phyloP scores from a whole-genome alignment of 1,140 invertebrate species.

The Drosophila sp. region DNA sequence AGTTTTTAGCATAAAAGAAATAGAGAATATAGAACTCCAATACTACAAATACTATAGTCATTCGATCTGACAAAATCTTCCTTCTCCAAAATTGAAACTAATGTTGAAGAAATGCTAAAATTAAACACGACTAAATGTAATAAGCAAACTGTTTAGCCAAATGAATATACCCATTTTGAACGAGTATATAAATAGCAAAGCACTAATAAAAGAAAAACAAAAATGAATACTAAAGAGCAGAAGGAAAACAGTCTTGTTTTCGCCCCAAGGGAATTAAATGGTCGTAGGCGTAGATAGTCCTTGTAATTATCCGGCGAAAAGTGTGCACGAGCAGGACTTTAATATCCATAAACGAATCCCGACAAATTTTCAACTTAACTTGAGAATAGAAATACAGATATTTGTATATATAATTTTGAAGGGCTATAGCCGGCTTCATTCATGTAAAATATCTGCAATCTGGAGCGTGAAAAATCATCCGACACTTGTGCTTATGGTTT shows the following conservation, averaged over 20 bases:
- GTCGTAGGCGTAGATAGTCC: slow-evolving; percentile 26
- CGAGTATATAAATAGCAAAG: slow-evolving; percentile 31
- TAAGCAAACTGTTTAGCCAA: neutral
- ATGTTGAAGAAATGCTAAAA: too few species aligned
- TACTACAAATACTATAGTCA: too few species aligned
- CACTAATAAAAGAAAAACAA: slow-evolving; percentile 31
- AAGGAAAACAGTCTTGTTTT: slow-evolving; percentile 14
- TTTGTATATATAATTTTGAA: neutral
- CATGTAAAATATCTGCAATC: slow-evolving; percentile 25
- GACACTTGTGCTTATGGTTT: slow-evolving; percentile 54
- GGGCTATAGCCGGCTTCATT: slow-evolving; percentile 3
- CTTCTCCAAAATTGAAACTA: too few species aligned
- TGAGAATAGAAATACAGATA: slow-evolving; percentile 12
- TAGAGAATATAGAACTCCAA: too few species aligned
- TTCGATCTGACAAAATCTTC: too few species aligned
- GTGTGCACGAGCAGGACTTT: slow-evolving; percentile 17
- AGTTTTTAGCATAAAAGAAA: too few species aligned
- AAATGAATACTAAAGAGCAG: slow-evolving; percentile 38
- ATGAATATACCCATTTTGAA: slow-evolving; percentile 31
- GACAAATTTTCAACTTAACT: slow-evolving; percentile 6
- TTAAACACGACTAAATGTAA: neutral
- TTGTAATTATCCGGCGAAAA: slow-evolving; percentile 56
- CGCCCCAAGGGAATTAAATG: slow-evolving; percentile 62
- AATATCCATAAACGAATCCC: neutral
- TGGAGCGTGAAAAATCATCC: slow-evolving; percentile 73